phyloP scores from a whole-genome alignment of 2,113 vertebrate species.

The Austrofundulus limnaeus region DNA sequence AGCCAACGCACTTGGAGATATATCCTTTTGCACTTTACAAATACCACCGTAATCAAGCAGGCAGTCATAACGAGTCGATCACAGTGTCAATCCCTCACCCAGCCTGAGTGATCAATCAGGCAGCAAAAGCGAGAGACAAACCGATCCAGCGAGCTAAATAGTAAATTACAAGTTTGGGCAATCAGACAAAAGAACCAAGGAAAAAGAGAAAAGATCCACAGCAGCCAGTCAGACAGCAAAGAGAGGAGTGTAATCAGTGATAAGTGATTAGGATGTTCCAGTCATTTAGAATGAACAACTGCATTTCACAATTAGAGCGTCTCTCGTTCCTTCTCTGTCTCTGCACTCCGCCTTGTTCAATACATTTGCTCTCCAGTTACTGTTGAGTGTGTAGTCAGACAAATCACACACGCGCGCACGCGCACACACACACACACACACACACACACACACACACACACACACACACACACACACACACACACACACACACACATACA shows the following conservation, averaged over 20 bases:
- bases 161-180: conserved; percentile 40
- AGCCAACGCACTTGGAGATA: conserved; percentile 20
- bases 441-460: conserved; percentile 42
- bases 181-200: conserved; percentile 19
- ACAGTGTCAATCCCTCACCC: conserved; percentile 22
- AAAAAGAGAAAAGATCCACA: conserved; percentile 2
- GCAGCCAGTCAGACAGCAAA: conserved; percentile 29
- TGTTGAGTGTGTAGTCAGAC: conserved; percentile 31
- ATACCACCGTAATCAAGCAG: conserved; percentile 36
- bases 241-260: conserved; percentile 62
- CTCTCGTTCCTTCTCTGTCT: conserved; percentile 36
- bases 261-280: conserved; percentile 63
- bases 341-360: conserved; percentile 38
- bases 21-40: conserved; percentile 20
- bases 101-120: neutral
- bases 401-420: conserved; percentile 19
- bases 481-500: conserved; percentile 34
- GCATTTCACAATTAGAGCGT: conserved; percentile 56
- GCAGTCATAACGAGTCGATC: conserved; percentile 22
- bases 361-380: conserved; percentile 61
- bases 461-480: conserved; percentile 22
- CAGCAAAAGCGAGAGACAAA: conserved; percentile 27
- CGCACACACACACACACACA: conserved; percentile 50
- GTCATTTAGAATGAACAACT: conserved; percentile 57
- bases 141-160: conserved; percentile 31